phyloP scores from a whole-genome alignment of 2,888 invertebrate genomes.

The Calameuta pallipes region DNA sequence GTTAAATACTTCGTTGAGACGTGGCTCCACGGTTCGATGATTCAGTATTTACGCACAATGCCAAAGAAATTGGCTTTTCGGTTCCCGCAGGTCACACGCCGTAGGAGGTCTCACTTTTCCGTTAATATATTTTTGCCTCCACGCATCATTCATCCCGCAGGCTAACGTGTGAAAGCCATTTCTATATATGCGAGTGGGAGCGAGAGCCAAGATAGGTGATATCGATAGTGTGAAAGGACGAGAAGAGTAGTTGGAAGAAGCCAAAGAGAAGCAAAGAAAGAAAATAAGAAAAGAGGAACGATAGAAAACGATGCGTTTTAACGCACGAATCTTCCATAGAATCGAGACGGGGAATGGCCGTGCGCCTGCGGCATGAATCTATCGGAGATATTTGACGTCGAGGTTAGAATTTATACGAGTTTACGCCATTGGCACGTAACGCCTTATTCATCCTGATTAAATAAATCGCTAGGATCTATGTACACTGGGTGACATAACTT shows the following conservation, averaged over 20 bases:
- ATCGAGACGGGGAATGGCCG: constrained; percentile 7
- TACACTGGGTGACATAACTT: background rate
- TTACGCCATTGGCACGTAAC: background rate
- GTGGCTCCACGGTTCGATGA: constrained; percentile 46
- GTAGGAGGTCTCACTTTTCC: constrained; percentile 51
- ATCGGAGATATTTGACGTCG: constrained; percentile 8
- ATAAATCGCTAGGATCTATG: background rate
- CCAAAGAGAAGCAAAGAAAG: background rate
- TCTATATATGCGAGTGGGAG: background rate
- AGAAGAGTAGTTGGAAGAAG: background rate
- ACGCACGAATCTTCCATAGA: background rate
- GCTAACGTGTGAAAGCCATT: background rate
- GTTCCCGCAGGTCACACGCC: constrained; percentile 47
- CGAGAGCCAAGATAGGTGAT: background rate
- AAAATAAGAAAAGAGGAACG: background rate
- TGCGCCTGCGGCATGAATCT: constrained; percentile 4
- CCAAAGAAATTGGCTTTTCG: constrained; percentile 54
- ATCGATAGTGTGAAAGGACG: background rate
- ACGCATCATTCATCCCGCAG: constrained; percentile 8
- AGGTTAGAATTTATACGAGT: constrained; percentile 9
- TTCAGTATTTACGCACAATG: constrained; percentile 60
- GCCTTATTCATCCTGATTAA: background rate
- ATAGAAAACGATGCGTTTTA: background rate
- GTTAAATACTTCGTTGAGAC: constrained; percentile 52
- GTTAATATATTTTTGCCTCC: constrained; percentile 25